Evolutionary conservation across 2,113 vertebrate species (phyloP), one percentile per base, ranked within the genome.

Genomic region (Chlorodrepanis virens): DNA sequence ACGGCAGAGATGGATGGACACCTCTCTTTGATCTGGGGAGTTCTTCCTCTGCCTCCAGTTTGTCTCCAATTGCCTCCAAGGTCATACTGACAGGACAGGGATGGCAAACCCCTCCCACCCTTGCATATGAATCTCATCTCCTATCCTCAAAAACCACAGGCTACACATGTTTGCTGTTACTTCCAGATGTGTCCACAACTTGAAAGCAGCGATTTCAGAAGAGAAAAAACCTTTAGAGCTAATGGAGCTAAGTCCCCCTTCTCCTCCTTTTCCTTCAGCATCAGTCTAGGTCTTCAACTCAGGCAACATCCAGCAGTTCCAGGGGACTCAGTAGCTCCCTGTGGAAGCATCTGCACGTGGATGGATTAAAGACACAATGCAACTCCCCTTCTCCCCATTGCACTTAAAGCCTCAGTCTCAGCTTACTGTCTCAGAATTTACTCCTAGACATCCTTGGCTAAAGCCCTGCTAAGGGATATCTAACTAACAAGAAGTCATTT

Each of bases 181-280:
- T 96, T 96, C 96, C 96, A 97, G 96, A 96, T 96, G 94, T 60
- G 72, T 94, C 83, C 92, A 94, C 83, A 92, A 92, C 85, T 95
- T 96, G 90, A 95, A 96, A 95, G 92, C 56, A 64, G 56, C 45
- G 44, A 94, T 92, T 95, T 93, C 50, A 85, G 70, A 90, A 14
- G 11, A 25, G 63, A 47, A 77, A 90, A 69, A 61, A 33, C 15
- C 20, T 94, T 80, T 20, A 40, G 24, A 91, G 47, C 33, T 63
- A 79, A 35, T 0, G 0, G 27, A 72, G 49, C 31, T 28, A n/a
- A 89, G 33, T 72, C 24, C 16, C 24, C 24, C 29, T 56, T 81
- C 39, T 56, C 44, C 69, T 91, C 39, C 70, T 4, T 59, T 87
- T 60, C 53, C 52, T 89, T 82, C 70, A 82, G 63, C 54, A 60